Conservation (phyloP, 2,797 vertebrate species). For the Todus mexicanus region DNA sequence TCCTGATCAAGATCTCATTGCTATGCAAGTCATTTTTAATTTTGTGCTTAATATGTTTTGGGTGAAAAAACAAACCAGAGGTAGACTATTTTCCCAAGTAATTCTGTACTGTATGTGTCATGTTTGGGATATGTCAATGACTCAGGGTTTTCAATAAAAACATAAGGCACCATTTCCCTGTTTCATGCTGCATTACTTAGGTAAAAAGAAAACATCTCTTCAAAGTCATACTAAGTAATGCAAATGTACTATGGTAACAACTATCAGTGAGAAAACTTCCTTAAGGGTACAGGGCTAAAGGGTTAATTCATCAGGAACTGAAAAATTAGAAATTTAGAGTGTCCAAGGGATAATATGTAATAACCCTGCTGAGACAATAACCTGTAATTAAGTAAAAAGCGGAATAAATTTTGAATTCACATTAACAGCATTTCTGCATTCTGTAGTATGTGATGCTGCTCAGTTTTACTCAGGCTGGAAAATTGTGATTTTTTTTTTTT, state of each 20-base stretch:
- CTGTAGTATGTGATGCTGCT: neutral
- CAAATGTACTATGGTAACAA: accelerated
- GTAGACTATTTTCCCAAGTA: neutral
- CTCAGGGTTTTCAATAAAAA: neutral
- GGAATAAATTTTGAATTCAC: neutral
- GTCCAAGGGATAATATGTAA: neutral
- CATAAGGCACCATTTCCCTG: neutral
- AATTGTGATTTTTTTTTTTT: accelerated
- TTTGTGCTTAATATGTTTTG: neutral
- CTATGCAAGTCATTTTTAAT: neutral
- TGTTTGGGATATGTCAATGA: neutral
- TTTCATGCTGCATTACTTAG: neutral
- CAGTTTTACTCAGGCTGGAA: neutral
- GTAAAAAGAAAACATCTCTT: neutral
- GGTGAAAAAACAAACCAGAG: neutral
- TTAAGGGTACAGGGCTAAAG: neutral
- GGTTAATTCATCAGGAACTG: neutral
- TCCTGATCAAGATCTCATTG: constrained; percentile 3
- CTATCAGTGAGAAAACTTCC: neutral
- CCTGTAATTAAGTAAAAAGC: neutral
- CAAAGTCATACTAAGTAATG: neutral
- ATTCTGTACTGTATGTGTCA: neutral
- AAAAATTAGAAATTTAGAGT: neutral
- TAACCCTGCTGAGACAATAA: neutral
- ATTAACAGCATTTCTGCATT: neutral